Conservation (phyloP, 2,888 invertebrate genomes). For the Odontomyia ornata region DNA sequence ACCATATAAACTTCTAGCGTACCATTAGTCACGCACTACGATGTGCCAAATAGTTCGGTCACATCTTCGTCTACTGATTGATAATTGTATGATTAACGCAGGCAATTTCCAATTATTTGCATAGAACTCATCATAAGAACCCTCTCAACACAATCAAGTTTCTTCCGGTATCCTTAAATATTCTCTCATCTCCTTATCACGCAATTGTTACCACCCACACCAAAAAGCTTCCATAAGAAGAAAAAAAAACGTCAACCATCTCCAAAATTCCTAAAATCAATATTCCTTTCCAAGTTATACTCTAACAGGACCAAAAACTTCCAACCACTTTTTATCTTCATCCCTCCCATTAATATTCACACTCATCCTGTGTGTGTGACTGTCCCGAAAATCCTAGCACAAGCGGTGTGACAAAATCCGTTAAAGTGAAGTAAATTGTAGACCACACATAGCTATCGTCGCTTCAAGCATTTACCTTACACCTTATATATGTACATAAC, state of each 20-base stretch:
- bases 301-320: neutral
- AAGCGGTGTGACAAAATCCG: slow-evolving; percentile 40
- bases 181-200: too few species aligned
- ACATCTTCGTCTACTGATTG: too few species aligned
- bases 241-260: neutral
- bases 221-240: neutral
- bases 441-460: slow-evolving; percentile 39
- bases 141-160: too few species aligned
- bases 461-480: slow-evolving; percentile 33
- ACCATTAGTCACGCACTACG: too few species aligned
- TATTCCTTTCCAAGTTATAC: neutral
- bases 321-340: neutral
- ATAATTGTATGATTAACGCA: too few species aligned
- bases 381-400: neutral
- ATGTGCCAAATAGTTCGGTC: too few species aligned
- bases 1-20: too few species aligned
- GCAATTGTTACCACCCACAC: too few species aligned
- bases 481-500: slow-evolving; percentile 14
- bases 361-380: neutral
- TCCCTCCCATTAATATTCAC: too few species aligned
- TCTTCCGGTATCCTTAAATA: too few species aligned
- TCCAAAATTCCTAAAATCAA: neutral
- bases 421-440: slow-evolving; percentile 42
- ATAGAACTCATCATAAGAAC: too few species aligned
- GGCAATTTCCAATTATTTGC: too few species aligned